These are phyloP conservation scores for Drosophila navojoa DNA, from an alignment of 1,140 invertebrate genomes.

Conservation along the genomic window DNA sequence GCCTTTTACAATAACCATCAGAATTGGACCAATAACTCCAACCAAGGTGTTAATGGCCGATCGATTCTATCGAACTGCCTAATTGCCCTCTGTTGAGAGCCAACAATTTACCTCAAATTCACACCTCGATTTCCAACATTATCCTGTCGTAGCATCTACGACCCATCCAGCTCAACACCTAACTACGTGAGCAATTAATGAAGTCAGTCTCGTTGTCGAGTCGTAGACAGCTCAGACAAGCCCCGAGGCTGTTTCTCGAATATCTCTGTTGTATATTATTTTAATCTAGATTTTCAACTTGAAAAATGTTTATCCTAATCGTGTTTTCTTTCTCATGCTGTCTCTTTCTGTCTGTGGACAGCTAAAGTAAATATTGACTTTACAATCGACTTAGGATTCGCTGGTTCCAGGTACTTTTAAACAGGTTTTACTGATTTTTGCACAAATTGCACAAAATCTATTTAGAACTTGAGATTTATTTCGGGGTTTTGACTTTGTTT, in stretches of 20 bases:
- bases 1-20: neutral
- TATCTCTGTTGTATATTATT: slow-evolving; percentile 53
- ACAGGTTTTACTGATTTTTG: slow-evolving; percentile 31
- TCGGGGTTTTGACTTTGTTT: slow-evolving; percentile 22
- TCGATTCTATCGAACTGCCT: slow-evolving; percentile 59
- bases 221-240: slow-evolving; percentile 62
- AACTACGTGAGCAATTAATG: slow-evolving; percentile 67
- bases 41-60: slow-evolving; percentile 76
- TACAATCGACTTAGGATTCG: slow-evolving; percentile 67
- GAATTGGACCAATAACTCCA: slow-evolving; percentile 43
- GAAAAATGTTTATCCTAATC: slow-evolving; percentile 32
- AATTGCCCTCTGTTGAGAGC: slow-evolving; percentile 57
- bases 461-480: slow-evolving; percentile 46
- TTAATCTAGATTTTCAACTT: slow-evolving; percentile 61
- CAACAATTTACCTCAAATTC: slow-evolving; percentile 71
- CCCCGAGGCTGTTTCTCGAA: slow-evolving; percentile 16
- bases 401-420: slow-evolving; percentile 51
- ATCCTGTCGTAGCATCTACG: neutral
- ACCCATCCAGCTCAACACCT: slow-evolving; percentile 14
- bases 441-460: slow-evolving; percentile 65
- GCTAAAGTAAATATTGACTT: slow-evolving; percentile 79
- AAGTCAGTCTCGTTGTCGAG: slow-evolving; percentile 44
- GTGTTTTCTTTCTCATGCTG: neutral
- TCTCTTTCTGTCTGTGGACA: neutral
- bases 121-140: slow-evolving; percentile 45